Evolutionary conservation across 2,888 invertebrate genomes (phyloP), one percentile per base, ranked within the genome.

Genomic region (Caenorhabditis zanzibari): DNA sequence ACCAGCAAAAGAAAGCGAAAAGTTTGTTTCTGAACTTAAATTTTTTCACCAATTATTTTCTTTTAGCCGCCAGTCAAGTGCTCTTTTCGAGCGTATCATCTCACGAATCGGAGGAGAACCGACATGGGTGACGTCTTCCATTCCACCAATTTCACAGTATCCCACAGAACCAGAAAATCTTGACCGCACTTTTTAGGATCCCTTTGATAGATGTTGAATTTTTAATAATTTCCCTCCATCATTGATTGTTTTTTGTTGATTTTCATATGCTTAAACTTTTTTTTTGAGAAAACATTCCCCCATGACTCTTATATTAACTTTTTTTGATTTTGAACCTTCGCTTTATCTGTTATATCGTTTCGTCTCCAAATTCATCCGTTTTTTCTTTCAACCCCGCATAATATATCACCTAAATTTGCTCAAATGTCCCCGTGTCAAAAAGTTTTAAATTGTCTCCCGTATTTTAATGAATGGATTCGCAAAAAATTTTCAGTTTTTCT

Each of bases 21-120:
- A 24, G 56, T 69, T n/a, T 1, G 44, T 49, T 47, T 7, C 32
- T 32, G 14, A 58, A 26, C 14, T 26, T 54, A 26, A 52, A 44
- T 5, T 16, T n/a, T 44, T 19, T 22, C 35, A 4, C 52, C 16
- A 76, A 22, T 35, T 35, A 28, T 28, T n/a, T 1, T 41, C 68
- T 82, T 82, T 58, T 88, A 88, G 82, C 52, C 77, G 58, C 84
- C 82, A 79, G 41, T 77, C 77, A 76, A 89, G 84, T 81, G 92
- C 83, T 93, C 96, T 63, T 95, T 96, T 93, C 74, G 90, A 90
- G 71, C 80, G 90, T n/a, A 86, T 90, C 28, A 85, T 90, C 41
- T 56, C 84, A 10, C 59, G 80, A 38, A 86, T 90, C 49, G 90
- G 90, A 52, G 68, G 41, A 41, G 90, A 90, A 58, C 90, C 90